Percentiles rank a stretch among this genome's conserved stretches.
phyloP scores from a whole-genome alignment of 2,888 invertebrate genomes.

The Megastigmus dorsalis region DNA sequence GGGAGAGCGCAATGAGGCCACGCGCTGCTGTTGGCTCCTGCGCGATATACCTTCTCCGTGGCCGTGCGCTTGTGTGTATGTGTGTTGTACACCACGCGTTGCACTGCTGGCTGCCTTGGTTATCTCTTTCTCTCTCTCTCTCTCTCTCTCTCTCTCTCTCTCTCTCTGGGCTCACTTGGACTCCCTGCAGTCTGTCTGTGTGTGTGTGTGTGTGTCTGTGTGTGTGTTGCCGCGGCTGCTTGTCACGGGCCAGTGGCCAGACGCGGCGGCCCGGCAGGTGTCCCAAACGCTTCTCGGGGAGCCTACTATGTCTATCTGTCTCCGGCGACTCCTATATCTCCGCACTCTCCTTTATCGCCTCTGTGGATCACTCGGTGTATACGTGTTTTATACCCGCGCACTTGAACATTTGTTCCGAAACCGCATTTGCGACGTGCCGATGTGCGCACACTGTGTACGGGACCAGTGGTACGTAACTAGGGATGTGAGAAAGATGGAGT shows the following conservation, averaged over 20 bases:
- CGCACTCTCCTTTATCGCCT: neutral
- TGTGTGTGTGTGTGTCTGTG: too few relatives aligned
- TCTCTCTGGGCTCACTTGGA: neutral
- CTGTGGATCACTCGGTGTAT: too few relatives aligned
- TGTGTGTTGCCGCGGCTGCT: too few relatives aligned
- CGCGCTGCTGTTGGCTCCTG: constrained; percentile 4
- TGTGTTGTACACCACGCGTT: neutral
- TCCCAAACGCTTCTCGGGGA: neutral
- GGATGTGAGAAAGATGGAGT: neutral
- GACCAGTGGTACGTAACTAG: neutral
- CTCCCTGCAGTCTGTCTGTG: neutral
- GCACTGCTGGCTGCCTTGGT: too few relatives aligned
- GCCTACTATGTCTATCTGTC: too few relatives aligned
- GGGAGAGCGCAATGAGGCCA: constrained; percentile 39
- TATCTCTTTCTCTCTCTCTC: neutral
- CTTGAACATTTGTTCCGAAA: too few relatives aligned
- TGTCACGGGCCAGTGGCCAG: constrained; percentile 35
- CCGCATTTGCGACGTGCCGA: neutral
- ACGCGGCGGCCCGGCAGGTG: constrained; percentile 17
- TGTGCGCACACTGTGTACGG: neutral
- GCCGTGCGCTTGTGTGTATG: neutral
- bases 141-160: neutral
- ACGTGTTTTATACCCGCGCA: neutral
- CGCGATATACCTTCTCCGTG: constrained; percentile 2
- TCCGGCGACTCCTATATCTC: neutral